phyloP scores from a whole-genome alignment of 35 echinoderm and acorn worm species.

The Nesometra sesokonis region DNA sequence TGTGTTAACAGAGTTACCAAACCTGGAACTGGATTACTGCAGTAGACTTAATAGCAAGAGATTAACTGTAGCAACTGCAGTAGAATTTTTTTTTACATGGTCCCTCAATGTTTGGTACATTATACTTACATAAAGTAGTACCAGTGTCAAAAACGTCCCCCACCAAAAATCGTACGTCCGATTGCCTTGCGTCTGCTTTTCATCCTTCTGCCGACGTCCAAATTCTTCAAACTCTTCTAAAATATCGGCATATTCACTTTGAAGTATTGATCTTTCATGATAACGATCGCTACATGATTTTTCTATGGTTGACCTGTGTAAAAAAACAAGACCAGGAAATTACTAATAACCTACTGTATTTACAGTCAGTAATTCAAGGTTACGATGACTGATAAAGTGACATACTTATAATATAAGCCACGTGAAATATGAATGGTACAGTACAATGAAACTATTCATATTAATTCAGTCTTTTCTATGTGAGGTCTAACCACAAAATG shows the following conservation, averaged over 20 bases:
- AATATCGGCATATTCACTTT: slow-evolving; percentile 24
- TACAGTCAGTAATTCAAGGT: background rate
- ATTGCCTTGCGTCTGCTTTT: slow-evolving; percentile 7
- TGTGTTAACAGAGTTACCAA: too few relatives aligned
- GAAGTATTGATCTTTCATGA: slow-evolving; percentile 18
- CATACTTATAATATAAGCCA: slow-evolving; percentile 1
- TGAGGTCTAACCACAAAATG: too few relatives aligned
- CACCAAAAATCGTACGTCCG: slow-evolving; percentile 68
- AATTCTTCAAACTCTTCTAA: slow-evolving; percentile 88
- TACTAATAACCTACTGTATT: background rate
- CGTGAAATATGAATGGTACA: too few relatives aligned
- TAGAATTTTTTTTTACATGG: background rate
- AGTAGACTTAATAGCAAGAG: too few relatives aligned
- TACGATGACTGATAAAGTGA: background rate
- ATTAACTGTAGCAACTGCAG: background rate
- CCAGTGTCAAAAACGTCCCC: slow-evolving; percentile 82
- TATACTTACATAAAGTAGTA: slow-evolving; percentile 81
- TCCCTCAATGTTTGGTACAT: background rate
- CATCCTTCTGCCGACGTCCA: slow-evolving; percentile 59
- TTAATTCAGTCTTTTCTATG: too few relatives aligned
- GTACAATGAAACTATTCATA: too few relatives aligned
- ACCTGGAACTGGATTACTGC: too few relatives aligned
- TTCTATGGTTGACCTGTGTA: slow-evolving; percentile 73
- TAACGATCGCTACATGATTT: slow-evolving; percentile 43
- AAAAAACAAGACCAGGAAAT: background rate